Base-by-base conservation (phyloP, 2,888 invertebrate species). In the Mythimna pallens region DNA sequence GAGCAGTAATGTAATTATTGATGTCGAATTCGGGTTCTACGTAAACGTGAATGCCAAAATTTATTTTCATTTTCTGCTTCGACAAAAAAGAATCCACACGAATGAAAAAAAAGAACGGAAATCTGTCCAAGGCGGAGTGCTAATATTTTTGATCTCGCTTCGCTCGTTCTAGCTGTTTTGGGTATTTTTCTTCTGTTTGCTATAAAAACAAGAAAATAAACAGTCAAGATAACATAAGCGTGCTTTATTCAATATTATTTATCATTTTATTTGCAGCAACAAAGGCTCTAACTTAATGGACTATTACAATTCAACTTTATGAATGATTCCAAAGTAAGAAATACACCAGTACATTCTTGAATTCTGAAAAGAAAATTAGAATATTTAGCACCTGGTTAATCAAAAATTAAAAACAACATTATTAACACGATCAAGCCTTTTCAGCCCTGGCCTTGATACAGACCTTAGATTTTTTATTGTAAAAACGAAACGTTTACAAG, bases 321-420 rank as follows among this genome's bases (percentile, higher is more conserved):
- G 89, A 89, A 85, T 91, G 90, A 84, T 95, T 93, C 96, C 96
- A 96, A 74, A 95, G 87, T 81, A 96, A 90, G 90, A 95, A 94
- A 88, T 94, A 95, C 83, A 93, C 95, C 91, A 96, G 80, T 79
- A 94, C 95, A 85, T 94, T 95, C 90, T 95, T 94, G 92, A 96
- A 96, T 86, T 96, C 96, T 96, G 96, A 90, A 96, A 96, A 89
- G 81, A 86, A 88, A 86, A 86, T 73, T 72, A 85, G 87, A 87
- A 87, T 71, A 30, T 61, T 65, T 54, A 61, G 34, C 22, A 75
- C 65, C 63, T 73, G 66, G 65, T 65, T 55, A 34, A 71, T 50
- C 59, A 36, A 40, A 62, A 9, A 47, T n/a, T 30, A 20, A 9
- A 25, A 72, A 55, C 25, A 30, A 30, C 20, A 66, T 2, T 43